Percentiles rank a stretch among this genome's conserved stretches.
These are phyloP conservation scores for Monodelphis domestica DNA, from an alignment of 2,797 vertebrate species.

Conservation along the genomic window DNA sequence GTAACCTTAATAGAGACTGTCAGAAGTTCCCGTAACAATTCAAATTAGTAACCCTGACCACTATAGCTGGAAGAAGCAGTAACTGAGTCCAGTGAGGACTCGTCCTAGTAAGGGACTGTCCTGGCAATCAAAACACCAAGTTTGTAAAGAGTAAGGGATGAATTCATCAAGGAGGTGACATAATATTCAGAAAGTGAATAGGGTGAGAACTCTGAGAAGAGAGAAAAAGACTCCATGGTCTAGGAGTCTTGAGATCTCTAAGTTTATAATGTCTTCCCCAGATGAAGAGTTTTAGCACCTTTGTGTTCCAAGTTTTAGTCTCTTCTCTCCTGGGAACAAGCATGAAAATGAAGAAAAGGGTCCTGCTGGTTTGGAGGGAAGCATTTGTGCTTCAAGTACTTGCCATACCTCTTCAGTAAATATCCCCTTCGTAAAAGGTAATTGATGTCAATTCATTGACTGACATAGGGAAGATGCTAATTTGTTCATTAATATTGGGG, in stretches of 20 bases:
- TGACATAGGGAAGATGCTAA: neutral
- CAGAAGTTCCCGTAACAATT: neutral
- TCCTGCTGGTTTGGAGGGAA: neutral
- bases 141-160: neutral
- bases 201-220: neutral
- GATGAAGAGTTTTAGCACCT: neutral
- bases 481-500: neutral
- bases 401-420: neutral
- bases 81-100: neutral
- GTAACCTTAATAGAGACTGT: neutral
- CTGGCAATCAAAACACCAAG: neutral
- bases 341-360: neutral
- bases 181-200: neutral
- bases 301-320: neutral
- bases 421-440: neutral
- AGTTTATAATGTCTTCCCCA: neutral
- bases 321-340: neutral
- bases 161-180: neutral
- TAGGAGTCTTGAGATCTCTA: neutral
- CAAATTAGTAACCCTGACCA: neutral
- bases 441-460: neutral
- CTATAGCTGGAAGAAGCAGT: neutral
- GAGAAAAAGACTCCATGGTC: neutral
- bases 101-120: neutral
- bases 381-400: neutral